These are phyloP conservation scores for Paratilapia polleni DNA, from an alignment of 2,113 vertebrate genomes.

Conservation along the genomic window DNA sequence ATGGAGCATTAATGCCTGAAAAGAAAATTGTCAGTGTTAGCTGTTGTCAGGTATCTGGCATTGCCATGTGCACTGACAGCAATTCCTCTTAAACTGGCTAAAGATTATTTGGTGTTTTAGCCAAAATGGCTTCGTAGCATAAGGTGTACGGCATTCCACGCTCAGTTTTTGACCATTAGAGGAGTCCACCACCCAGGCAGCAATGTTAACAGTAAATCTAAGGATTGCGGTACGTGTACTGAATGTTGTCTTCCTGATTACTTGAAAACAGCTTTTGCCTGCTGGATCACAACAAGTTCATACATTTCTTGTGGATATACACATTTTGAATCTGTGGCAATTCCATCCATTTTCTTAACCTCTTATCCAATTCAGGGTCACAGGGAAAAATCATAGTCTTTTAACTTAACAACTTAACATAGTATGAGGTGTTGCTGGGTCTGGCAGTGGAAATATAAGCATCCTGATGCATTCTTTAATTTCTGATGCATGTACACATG, in stretches of 20 bases:
- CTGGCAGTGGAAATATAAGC: not conserved
- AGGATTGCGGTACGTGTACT: not conserved
- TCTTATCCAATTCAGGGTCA: not conserved
- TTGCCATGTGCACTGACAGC: too few relatives aligned
- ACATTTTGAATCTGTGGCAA: not conserved
- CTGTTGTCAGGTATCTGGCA: too few relatives aligned
- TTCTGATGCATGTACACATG: not conserved
- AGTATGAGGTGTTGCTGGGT: not conserved
- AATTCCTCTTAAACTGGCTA: not conserved
- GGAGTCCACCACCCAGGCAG: not conserved
- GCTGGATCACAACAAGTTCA: not conserved
- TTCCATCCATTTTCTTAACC: not conserved
- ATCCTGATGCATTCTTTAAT: conserved; percentile 11
- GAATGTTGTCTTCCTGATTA: not conserved
- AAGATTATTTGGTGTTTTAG: not conserved
- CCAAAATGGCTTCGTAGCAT: not conserved
- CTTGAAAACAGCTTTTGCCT: not conserved
- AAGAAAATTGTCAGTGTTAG: not conserved
- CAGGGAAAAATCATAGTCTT: not conserved
- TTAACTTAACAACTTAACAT: not conserved
- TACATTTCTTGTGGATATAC: not conserved
- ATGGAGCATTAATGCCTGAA: not conserved
- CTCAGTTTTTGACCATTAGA: not conserved
- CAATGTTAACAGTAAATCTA: not conserved
- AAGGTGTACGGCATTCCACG: too few relatives aligned